A percentile compares a stretch with the other conserved stretches of the same genome.
Conservation (phyloP, 2,888 invertebrate genomes). For the Mesoligia furuncula region DNA sequence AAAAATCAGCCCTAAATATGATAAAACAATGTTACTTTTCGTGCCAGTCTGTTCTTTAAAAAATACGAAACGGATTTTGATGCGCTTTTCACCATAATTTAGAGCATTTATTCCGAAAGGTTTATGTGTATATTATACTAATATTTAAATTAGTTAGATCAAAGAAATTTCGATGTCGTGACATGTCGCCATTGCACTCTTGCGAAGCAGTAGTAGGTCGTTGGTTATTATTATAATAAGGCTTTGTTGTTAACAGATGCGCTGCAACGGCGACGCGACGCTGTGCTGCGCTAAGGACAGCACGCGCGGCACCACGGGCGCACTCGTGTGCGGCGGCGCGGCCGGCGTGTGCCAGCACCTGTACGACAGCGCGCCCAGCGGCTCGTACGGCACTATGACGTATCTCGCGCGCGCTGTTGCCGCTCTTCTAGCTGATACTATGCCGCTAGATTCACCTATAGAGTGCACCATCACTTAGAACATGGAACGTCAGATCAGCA, state of each 20-base stretch:
- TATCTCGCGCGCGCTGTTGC: slow-evolving; percentile 97
- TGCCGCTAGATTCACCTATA: slow-evolving; percentile 94
- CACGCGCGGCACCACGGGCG: slow-evolving; percentile 93
- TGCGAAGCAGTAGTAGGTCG: not conserved
- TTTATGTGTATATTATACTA: not conserved
- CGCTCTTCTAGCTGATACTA: slow-evolving; percentile 92
- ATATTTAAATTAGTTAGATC: not conserved
- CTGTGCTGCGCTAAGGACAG: slow-evolving; percentile 96
- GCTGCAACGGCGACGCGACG: slow-evolving; percentile 97
- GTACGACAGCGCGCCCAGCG: slow-evolving; percentile 99
- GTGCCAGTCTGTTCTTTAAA: not conserved
- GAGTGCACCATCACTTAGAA: slow-evolving; percentile 94
- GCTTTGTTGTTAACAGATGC: slow-evolving; percentile 86
- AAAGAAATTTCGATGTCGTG: too few species aligned
- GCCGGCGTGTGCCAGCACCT: slow-evolving; percentile 99
- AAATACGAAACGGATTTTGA: not conserved
- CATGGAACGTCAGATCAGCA: not conserved
- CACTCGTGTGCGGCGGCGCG: slow-evolving; percentile 96
- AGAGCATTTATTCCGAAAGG: not conserved
- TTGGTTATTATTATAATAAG: not conserved
- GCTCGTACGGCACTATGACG: slow-evolving; percentile 99
- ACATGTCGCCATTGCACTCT: not conserved
- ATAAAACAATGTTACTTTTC: too few species aligned
- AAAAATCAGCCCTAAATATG: too few species aligned
- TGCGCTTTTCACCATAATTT: not conserved